Evolutionary conservation across 1,140 invertebrate genomes (phyloP).

Genomic region (Habropoda laboriosa): DNA sequence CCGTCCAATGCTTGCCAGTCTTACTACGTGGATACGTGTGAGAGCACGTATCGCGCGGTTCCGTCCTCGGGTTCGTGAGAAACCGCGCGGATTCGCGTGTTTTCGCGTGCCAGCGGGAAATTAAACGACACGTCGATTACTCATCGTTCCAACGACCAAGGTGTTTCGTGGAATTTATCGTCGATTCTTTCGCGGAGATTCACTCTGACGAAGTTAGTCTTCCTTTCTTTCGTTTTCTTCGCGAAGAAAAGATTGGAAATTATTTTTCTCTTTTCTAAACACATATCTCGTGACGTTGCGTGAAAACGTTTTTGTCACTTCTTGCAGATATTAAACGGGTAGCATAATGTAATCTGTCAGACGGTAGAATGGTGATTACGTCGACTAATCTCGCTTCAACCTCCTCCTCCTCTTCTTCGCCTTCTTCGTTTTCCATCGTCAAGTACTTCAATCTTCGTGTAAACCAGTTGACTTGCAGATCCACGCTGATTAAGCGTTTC

Average conservation of each 20-base stretch:
- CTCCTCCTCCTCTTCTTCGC: no score
- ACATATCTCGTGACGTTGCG: no score
- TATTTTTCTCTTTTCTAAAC: no score
- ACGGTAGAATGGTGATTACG: no score
- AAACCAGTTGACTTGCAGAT: neutral
- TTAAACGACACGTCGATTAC: neutral
- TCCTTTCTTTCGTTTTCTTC: no score
- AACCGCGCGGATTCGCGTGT: neutral
- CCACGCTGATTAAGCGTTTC: no score
- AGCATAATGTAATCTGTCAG: no score
- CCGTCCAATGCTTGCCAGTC: constrained; percentile 32
- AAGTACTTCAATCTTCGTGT: neutral
- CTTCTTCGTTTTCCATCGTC: no score
- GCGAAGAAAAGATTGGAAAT: neutral
- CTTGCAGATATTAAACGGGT: no score
- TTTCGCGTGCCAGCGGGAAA: neutral
- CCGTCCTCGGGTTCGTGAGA: constrained; percentile 33
- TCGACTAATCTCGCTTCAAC: no score
- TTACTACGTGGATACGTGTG: constrained; percentile 29
- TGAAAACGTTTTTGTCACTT: no score
- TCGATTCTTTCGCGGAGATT: neutral
- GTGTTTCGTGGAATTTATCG: neutral
- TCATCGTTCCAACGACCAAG: neutral
- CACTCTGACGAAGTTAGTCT: neutral
- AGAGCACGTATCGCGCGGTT: constrained; percentile 21